Base-by-base conservation (phyloP, 2,797 vertebrate species). In the Myripristis murdjan region DNA sequence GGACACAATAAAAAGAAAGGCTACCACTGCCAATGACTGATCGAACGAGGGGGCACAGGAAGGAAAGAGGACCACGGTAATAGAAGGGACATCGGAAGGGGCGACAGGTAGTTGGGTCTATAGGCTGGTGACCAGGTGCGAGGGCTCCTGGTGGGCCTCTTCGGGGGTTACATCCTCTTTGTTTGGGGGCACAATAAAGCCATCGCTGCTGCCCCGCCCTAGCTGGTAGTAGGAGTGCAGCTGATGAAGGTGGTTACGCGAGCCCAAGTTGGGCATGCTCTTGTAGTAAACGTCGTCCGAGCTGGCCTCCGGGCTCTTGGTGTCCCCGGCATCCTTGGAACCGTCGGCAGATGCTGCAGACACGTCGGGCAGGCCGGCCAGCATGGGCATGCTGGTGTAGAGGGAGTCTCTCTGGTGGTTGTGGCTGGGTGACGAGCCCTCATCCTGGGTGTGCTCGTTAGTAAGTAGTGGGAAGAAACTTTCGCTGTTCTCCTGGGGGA, bases 211-310 rank as follows among this genome's bases (percentile, higher is more conserved):
- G 80, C 98, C 98, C 26, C 97, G 96, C 0, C 97, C 97, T 57
- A 99, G 94, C 84, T 98, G 98, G 95, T 99, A 99, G 93, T 98
- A 98, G 75, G 96, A 96, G 87, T 98, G 96, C 91, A 98, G 96
- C 93, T 97, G 97, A 81, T 98, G 97, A 61, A 97, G 91, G 81
- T 98, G 97, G 91, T 97, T 97, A 35, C 96, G 95, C 28, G 97
- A 97, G 91, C 97, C 98, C 55, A 99, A 87, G 93, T 99, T 99
- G 85, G 98, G 98, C 98, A 99, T 99, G 93, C 98, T 99, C 92
- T 99, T 99, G 95, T 98, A 99, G 95, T 97, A 99, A 84, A 98
- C 96, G 33, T 99, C 98, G 0, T 99, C 98, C 1, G 90, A 90
- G 37, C 96, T 95, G 23, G 91, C 81, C 63, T 92, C 90, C 0